Base-by-base conservation (phyloP, 1,140 invertebrate species). In the Streblospio benedicti region DNA sequence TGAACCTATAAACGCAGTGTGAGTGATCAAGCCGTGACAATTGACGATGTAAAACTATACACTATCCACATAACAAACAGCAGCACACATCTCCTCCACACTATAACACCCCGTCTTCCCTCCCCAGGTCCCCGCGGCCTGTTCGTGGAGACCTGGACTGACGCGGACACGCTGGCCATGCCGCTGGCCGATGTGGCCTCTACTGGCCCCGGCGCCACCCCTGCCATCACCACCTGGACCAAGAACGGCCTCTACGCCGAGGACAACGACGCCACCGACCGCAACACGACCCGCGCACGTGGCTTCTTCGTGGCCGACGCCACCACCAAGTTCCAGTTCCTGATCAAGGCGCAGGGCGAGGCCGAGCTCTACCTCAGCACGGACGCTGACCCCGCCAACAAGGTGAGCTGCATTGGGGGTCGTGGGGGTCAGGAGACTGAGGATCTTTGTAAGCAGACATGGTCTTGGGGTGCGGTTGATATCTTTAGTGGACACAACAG, bases 51-150 rank as follows among this genome's bases (percentile, higher is more conserved):
- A n/a, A n/a, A n/a, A n/a, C n/a, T n/a, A n/a, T n/a, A n/a, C n/a
- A n/a, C n/a, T n/a, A n/a, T n/a, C n/a, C n/a, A n/a, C n/a, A n/a
- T n/a, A n/a, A n/a, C n/a, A n/a, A n/a, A n/a, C n/a, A n/a, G n/a
- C n/a, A n/a, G n/a, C n/a, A n/a, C n/a, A n/a, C n/a, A n/a, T n/a
- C n/a, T n/a, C n/a, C n/a, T n/a, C n/a, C n/a, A n/a, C n/a, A n/a
- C n/a, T n/a, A n/a, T n/a, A n/a, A n/a, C n/a, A n/a, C n/a, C n/a
- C n/a, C n/a, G n/a, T n/a, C n/a, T n/a, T n/a, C n/a, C n/a, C n/a
- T n/a, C n/a, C n/a, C n/a, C 53, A 56, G 53, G 53, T 9, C 35
- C 35, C 30, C 30, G 53, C 9, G 53, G 53, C 14, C 35, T 38
- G 2, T 3, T 56, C 31, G 20, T 38, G 53, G n/a, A 56, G 38